Conservation (phyloP, 1,140 invertebrate genomes). For the Bombus confusus region DNA sequence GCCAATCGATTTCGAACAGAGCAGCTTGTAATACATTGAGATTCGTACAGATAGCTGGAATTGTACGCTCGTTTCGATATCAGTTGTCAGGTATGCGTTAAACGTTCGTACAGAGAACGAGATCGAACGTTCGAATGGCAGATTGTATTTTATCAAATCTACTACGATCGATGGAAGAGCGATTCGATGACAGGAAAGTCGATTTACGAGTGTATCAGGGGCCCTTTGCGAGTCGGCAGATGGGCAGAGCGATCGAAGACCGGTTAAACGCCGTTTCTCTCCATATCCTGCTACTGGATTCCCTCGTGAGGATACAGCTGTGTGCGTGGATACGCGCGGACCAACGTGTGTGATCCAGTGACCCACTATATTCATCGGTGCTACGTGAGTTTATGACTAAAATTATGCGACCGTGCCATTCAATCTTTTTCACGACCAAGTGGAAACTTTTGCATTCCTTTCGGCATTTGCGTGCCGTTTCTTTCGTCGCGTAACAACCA, state of each 20-base stretch:
- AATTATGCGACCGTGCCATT: slow-evolving; percentile 30
- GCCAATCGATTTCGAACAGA: not conserved
- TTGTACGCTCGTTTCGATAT: not conserved
- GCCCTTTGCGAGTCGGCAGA: slow-evolving; percentile 7
- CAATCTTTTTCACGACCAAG: not conserved
- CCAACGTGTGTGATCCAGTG: slow-evolving; percentile 68
- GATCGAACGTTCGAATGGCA: too few relatives aligned
- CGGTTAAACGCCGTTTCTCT: slow-evolving; percentile 64
- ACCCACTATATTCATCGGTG: slow-evolving; percentile 62
- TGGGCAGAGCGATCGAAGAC: slow-evolving; percentile 49
- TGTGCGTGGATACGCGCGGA: slow-evolving; percentile 29
- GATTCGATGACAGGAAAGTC: slow-evolving; percentile 28
- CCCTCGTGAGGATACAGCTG: slow-evolving; percentile 31
- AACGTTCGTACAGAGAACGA: not conserved
- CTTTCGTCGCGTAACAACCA: not conserved
- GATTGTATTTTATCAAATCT: not conserved
- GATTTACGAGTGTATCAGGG: slow-evolving; percentile 13
- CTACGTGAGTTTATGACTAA: slow-evolving; percentile 41
- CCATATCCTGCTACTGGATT: slow-evolving; percentile 62
- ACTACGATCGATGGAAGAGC: not conserved
- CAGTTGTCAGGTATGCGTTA: not conserved
- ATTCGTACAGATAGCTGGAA: not conserved
- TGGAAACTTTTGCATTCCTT: not conserved
- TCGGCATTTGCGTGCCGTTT: not conserved
- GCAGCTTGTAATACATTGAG: not conserved